phyloP scores from a whole-genome alignment of 2,113 vertebrate genomes.

The Gymnocephalus cernua region DNA sequence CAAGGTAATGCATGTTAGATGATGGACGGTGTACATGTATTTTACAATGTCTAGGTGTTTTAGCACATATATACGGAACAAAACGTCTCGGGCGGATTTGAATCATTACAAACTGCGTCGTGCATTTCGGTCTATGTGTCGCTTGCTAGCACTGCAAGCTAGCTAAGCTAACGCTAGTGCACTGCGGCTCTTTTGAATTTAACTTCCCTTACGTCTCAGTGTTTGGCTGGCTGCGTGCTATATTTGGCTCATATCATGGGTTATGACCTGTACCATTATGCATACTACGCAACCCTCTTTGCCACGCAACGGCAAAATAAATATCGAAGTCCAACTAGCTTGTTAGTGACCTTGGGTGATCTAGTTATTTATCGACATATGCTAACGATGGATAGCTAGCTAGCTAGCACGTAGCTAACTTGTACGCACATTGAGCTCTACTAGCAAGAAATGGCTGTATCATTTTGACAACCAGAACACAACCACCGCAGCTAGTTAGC shows the following conservation, averaged over 20 bases:
- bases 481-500: background rate
- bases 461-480: slow-evolving; percentile 47
- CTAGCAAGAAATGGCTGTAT: slow-evolving; percentile 54
- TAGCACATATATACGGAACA: fast-evolving
- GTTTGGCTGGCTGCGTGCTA: slow-evolving; percentile 7
- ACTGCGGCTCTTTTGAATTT: slow-evolving; percentile 68
- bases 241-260: background rate
- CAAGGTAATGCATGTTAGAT: slow-evolving; percentile 88
- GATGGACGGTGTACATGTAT: fast-evolving
- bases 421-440: slow-evolving; percentile 32
- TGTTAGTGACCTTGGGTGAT: slow-evolving; percentile 77
- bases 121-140: slow-evolving; percentile 21
- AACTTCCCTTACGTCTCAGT: slow-evolving; percentile 38
- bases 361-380: slow-evolving; percentile 76
- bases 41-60: background rate
- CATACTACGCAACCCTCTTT: background rate
- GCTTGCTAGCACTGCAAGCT: slow-evolving; percentile 72
- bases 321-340: background rate
- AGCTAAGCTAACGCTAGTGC: slow-evolving; percentile 64
- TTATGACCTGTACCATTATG: too few relatives aligned
- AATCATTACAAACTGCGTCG: background rate
- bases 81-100: background rate
- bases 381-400: slow-evolving; percentile 65
- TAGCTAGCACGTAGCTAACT: slow-evolving; percentile 43
- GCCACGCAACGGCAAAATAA: fast-evolving